Base-by-base conservation (phyloP, 2,113 vertebrate genomes). In the Nyctibius bracteatus region DNA sequence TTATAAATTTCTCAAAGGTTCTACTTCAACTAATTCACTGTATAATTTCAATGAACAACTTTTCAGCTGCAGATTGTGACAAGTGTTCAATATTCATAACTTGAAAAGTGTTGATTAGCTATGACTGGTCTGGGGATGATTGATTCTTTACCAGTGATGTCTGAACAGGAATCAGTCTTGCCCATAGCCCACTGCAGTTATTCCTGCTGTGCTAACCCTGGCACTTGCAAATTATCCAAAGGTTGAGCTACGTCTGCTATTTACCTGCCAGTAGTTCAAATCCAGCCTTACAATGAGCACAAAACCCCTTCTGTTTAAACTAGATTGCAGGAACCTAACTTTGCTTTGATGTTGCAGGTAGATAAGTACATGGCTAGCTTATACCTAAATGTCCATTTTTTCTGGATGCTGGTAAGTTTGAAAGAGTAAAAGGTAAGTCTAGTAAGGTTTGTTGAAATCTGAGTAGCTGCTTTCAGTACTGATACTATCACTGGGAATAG, bases 11-110 rank as follows among this genome's bases (percentile, higher is more conserved):
- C 87, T 94, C 75, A 87, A 91, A 95, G 80, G 51, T 92, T 55
- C 30, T 86, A 81, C 62, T 94, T 94, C 61, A 80, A 72, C 77
- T 92, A 96, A 96, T 79, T 92, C 80, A 87, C 66, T 89, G 54
- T 62, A 80, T 93, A 74, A 95, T 96, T 96, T 92, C 74, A 85
- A 39, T 94, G 79, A 92, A 54, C 88, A 96, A 88, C 57, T 90
- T 95, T 94, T 90, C 6, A 3, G 63, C 47, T 89, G 62, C 58
- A 95, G 80, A 91, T 93, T 88, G 66, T 93, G 93, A 93, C 91
- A 92, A 90, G 61, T 35, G 31, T 74, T 97, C 82, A 63, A 80
- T 66, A 72, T 93, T 93, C 77, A 59, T 72, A 88, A 62, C 83
- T 57, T 78, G 81, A 74, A 43, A 92, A 61, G 17, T 44, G 55